Evolutionary conservation across 2,113 vertebrate genomes (phyloP), one percentile per base, ranked within the genome.

Genomic region (Zapus hudsonius): DNA sequence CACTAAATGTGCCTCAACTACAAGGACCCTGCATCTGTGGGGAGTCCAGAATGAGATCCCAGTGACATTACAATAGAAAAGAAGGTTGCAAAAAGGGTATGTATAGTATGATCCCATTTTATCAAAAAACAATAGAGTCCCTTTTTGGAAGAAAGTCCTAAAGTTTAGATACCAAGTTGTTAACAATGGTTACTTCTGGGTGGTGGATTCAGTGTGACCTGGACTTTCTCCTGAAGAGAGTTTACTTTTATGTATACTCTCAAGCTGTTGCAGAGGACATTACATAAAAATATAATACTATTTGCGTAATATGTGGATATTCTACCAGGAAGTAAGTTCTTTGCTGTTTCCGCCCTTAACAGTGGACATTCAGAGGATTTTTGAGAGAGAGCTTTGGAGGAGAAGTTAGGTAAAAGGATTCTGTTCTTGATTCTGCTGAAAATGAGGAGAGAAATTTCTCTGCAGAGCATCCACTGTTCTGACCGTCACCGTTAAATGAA

Each of bases 401-500:
- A n/a, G 33, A 75, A 52, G 17, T 20, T 73, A 80, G 40, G 10
- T 17, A 69, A 52, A 84, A 70, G 66, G 44, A 84, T 82, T 69
- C 67, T 81, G 36, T 36, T 76, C 44, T 87, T 25, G 7, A 33
- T 83, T 78, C 84, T 72, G 33, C 47, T 33, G 13, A 78, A 84
- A 92, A 78, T 72, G 38, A 81, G 29, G 33, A 91, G 73, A 79
- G 38, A 91, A 36, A 82, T 70, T 44, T 82, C 74, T 92, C 27
- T 78, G 61, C 63, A 81, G 47, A 82, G 47, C 12, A 38, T 75
- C 59, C 7, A 1, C 23, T 52, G 64, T 66, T 91, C 40, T 95
- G 85, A 94, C 93, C 90, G 95, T 95, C 78, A 84, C 73, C 66
- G 78, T 64, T 69, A 94, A 85, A 87, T 88, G 73, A 92, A 93